Conservation (phyloP, 2,888 invertebrate genomes). For the Apotomis turbidana region DNA sequence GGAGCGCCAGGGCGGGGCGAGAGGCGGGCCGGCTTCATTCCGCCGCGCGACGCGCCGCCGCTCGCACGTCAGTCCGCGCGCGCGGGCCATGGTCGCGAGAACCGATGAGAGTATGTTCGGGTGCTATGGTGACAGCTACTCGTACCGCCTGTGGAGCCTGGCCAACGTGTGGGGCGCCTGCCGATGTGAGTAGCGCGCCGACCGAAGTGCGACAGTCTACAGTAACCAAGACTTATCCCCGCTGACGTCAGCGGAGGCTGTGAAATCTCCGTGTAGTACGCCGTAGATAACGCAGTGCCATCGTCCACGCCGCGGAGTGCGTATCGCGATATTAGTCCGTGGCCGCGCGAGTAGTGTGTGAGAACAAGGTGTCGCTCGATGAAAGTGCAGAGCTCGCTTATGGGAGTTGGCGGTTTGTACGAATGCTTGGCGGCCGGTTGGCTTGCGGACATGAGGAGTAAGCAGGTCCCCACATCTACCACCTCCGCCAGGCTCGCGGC, state of each 20-base stretch:
- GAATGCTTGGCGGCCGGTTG: conserved; percentile 79
- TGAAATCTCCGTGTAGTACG: conserved; percentile 65
- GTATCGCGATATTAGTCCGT: conserved; percentile 51
- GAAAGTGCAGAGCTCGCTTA: conserved; percentile 81
- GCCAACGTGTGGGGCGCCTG: conserved; percentile 90
- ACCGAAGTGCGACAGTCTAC: conserved; percentile 52
- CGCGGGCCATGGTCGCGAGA: conserved; percentile 92
- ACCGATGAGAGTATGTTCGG: conserved; percentile 90
- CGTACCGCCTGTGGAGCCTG: conserved; percentile 90
- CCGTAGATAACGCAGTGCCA: conserved; percentile 57
- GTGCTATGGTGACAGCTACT: conserved; percentile 89
- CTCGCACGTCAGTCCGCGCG: conserved; percentile 75
- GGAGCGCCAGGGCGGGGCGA: conserved; percentile 51
- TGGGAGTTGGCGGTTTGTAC: conserved; percentile 82
- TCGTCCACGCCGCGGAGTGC: conserved; percentile 56
- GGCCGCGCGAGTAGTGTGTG: conserved; percentile 62
- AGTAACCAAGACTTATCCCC: conserved; percentile 58
- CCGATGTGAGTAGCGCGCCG: conserved; percentile 86
- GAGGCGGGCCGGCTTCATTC: conserved; percentile 73
- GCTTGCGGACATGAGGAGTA: conserved; percentile 82
- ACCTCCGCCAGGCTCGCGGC: conserved; percentile 82
- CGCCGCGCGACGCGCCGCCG: conserved; percentile 79
- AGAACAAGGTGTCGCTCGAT: conserved; percentile 72
- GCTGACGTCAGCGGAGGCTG: conserved; percentile 70
- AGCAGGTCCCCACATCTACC: conserved; percentile 81